Conservation (phyloP, 2,888 invertebrate genomes). For the Lasioglossum marginatum region DNA sequence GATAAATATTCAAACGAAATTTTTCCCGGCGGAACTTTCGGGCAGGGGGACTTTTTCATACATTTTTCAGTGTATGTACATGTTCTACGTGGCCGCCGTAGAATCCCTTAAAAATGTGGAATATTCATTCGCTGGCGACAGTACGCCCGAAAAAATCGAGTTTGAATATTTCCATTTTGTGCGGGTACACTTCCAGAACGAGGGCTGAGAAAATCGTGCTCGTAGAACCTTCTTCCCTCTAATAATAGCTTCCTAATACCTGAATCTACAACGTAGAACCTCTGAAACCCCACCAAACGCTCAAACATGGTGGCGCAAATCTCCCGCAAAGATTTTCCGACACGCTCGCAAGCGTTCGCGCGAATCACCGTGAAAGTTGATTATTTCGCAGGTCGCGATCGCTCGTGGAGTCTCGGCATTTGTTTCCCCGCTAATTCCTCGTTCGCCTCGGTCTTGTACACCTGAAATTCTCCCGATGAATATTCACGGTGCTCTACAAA, state of each 20-base stretch:
- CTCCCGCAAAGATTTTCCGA: background rate
- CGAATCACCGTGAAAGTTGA: background rate
- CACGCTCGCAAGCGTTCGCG: background rate
- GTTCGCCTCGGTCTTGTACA: background rate
- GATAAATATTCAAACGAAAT: constrained; percentile 7
- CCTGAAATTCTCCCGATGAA: background rate
- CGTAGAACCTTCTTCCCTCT: background rate
- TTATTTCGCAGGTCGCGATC: background rate
- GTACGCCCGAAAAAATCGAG: background rate
- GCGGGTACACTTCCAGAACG: background rate
- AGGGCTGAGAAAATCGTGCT: background rate
- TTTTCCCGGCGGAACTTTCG: background rate
- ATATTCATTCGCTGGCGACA: constrained; percentile 1
- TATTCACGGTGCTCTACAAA: background rate
- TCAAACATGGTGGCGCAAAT: background rate
- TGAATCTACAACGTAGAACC: background rate
- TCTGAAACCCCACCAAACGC: background rate
- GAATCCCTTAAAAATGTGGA: background rate
- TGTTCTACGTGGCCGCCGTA: background rate
- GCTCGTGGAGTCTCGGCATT: background rate
- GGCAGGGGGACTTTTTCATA: background rate
- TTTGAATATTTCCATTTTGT: constrained; percentile 1
- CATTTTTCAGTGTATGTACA: background rate
- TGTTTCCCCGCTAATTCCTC: constrained; percentile 1
- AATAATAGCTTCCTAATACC: background rate